Evolutionary conservation across 2,113 vertebrate genomes (phyloP), one percentile per base, ranked within the genome.

Genomic region (Eudorcas thomsonii): DNA sequence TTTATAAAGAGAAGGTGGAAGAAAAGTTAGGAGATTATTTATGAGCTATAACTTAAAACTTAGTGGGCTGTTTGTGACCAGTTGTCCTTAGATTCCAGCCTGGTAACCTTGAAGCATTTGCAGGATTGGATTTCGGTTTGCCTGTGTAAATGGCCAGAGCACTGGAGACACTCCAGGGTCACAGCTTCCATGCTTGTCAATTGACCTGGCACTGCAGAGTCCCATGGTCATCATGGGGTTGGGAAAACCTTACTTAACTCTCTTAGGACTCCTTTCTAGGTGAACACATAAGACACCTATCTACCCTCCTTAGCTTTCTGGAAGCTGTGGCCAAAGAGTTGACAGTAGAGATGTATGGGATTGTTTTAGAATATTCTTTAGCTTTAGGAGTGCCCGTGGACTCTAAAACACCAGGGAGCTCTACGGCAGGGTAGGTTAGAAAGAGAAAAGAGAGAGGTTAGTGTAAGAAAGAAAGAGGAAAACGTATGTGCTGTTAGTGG

Each of bases 201-300:
- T 78, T 60, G 17, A 12, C 26, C 28, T 30, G 21, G 50, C 67
- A 71, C 54, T 33, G 6, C 30, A 4, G 14, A 52, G 25, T 45
- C 6, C 33, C 14, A 0, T 8, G 30, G 64, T 64, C 6, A 9
- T 57, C 43, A 17, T 4, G 39, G 19, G 43, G 13, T 1, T 52
- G 33, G 74, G 54, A 7, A 74, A 33, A 52, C 36, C 48, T 36
- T 15, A 54, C 19, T 54, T 25, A 14, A 50, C 48, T 25, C 28
- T 36, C 55, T 55, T 33, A 74, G 50, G 23, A 45, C 10, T 25
- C 80, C 30, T 85, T 90, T n/a, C n/a, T 55, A 83, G 52, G 17
- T 6, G 33, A 39, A 33, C 80, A 39, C 5, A 0, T 26, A 33
- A 57, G 45, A 52, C 0, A 0, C n/a, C 11, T 17, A 10, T 4